Percentiles rank a stretch among this genome's conserved stretches.
Conservation (phyloP, 1,140 invertebrate genomes). For the Agrypnia vestita region DNA sequence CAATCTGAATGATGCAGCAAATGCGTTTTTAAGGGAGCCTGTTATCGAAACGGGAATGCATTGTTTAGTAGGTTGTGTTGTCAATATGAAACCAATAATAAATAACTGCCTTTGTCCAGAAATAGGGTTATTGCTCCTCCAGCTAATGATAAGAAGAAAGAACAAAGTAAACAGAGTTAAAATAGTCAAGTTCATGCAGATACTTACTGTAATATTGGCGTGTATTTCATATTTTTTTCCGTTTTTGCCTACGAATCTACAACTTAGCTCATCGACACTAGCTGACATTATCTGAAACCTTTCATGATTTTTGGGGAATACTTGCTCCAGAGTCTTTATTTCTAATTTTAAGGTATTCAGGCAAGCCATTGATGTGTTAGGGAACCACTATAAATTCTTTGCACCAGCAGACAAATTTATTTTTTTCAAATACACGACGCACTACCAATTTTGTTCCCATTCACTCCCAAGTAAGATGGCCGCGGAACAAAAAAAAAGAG, state of each 20-base stretch:
- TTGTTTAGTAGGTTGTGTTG: slow-evolving; percentile 50
- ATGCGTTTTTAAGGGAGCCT: not conserved
- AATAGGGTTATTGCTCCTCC: slow-evolving; percentile 36
- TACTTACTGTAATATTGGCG: slow-evolving; percentile 97
- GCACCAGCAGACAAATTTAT: slow-evolving; percentile 28
- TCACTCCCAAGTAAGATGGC: slow-evolving; percentile 71
- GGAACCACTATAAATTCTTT: slow-evolving; percentile 46
- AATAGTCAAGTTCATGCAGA: slow-evolving; percentile 21
- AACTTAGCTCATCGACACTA: slow-evolving; percentile 98
- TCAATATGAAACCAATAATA: slow-evolving; percentile 52
- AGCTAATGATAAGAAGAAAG: not conserved
- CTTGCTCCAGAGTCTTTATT: slow-evolving; percentile 95
- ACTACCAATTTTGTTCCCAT: slow-evolving; percentile 39
- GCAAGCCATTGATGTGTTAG: slow-evolving; percentile 87
- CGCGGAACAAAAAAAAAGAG: slow-evolving; percentile 54
- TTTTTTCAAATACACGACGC: slow-evolving; percentile 50
- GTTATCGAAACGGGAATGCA: slow-evolving; percentile 42
- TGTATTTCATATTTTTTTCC: slow-evolving; percentile 97
- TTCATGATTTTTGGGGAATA: slow-evolving; percentile 96
- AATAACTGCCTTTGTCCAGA: slow-evolving; percentile 49
- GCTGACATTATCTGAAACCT: slow-evolving; percentile 97
- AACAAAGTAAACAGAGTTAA: not conserved
- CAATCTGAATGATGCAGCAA: not conserved
- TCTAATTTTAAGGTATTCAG: slow-evolving; percentile 97
- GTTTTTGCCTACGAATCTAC: slow-evolving; percentile 95